Conservation (phyloP, 2,113 vertebrate species). For the Microtus pennsylvanicus region DNA sequence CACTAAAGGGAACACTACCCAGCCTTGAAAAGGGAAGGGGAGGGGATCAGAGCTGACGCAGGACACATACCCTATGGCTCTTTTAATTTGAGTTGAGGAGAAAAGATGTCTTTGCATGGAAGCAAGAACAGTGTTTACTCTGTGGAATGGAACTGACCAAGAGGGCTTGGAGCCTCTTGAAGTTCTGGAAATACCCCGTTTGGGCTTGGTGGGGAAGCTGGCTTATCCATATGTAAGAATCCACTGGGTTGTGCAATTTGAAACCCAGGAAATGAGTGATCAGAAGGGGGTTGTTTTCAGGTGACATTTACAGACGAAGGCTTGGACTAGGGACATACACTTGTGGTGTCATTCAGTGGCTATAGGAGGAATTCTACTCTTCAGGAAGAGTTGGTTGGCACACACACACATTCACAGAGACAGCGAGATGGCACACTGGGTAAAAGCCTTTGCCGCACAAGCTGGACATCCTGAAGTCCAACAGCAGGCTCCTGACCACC, state of each 20-base stretch:
- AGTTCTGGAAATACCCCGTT: not conserved
- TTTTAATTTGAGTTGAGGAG: not conserved
- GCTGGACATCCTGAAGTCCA: not conserved
- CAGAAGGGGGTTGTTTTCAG: not conserved
- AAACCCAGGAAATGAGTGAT: not conserved
- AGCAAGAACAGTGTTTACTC: not conserved
- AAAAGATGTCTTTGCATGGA: not conserved
- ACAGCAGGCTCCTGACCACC: too few relatives aligned
- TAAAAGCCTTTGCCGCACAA: not conserved
- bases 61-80: fast-evolving
- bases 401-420: too few relatives aligned
- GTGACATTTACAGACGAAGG: not conserved
- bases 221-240: not conserved
- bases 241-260: not conserved
- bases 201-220: not conserved
- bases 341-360: not conserved
- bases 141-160: not conserved
- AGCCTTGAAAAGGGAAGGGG: not conserved
- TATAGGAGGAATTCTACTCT: not conserved
- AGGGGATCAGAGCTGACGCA: not conserved
- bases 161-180: not conserved
- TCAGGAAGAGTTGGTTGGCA: not conserved
- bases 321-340: not conserved
- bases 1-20: not conserved
- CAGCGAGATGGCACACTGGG: not conserved